Evolutionary conservation across 2,888 invertebrate genomes (phyloP), one percentile per base, ranked within the genome.

Genomic region (Mesochorus sp.): DNA sequence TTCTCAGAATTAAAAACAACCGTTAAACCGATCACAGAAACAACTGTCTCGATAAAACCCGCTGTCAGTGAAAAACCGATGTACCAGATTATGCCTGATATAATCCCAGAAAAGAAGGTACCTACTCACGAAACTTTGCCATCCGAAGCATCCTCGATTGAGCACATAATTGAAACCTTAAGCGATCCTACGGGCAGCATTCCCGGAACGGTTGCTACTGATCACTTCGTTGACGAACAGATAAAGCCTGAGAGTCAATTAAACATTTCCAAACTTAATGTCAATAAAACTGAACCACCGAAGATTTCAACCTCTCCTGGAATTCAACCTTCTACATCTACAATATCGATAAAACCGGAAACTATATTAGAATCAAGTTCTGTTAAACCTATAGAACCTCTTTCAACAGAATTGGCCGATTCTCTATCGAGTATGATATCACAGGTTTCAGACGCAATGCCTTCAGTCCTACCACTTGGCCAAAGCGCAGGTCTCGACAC

Each of bases 341-440:
- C 78, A 12, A 74, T 81, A 4, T 55, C 68, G 8, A 24, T 47
- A 1, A 28, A 76, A n/a, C 31, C 28, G 0, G 79, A 81, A 39
- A 76, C 72, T 28, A 28, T 64, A 4, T 31, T 17, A 1, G 70
- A 71, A 17, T 14, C 71, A 5, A 53, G 34, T 24, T 72, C 75
- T 19, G 42, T 31, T 0, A 61, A 80, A 12, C 74, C 83, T 3
- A 26, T 80, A 2, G 85, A 81, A 75, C 76, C 83, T 5, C 77
- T 88, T 42, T 73, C 88, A 6, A 82, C 80, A 3, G 88, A 89
- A 62, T 57, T 89, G 19, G 85, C 84, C 0, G 84, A 87, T 68
- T 88, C 89, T 0, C 73, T 89, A 17, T 85, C 88, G 8, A 89
- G 87, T 59, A 85, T 88, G 80, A 88, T 89, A 44, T 86, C 84